A percentile compares a stretch with the other conserved stretches of the same genome.
Evolutionary conservation across 2,797 vertebrate genomes (phyloP).

Genomic region (Melanitta fusca): DNA sequence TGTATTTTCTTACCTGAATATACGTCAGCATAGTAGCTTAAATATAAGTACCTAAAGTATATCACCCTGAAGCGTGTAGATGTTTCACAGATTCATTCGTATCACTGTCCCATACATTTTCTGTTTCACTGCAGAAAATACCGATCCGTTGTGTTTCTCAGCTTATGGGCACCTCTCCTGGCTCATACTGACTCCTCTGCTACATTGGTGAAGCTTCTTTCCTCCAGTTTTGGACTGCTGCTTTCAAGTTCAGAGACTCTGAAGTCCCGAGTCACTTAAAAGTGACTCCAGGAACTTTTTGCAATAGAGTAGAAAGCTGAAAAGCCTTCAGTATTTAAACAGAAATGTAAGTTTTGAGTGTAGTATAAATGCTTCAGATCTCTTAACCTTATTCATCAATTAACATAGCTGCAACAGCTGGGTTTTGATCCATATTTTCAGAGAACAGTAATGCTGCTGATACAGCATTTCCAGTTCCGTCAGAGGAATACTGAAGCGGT

Average conservation of each 20-base stretch:
- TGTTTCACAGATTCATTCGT: not conserved
- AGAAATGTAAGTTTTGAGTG: conserved; percentile 36
- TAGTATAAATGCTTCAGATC: conserved; percentile 32
- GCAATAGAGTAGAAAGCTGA: not conserved
- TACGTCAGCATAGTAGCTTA: not conserved
- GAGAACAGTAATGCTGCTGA: conserved; percentile 64
- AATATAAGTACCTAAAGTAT: not conserved
- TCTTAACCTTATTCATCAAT: conserved; percentile 55
- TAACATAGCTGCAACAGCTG: conserved; percentile 62
- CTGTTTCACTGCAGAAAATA: not conserved
- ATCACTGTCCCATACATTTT: not conserved
- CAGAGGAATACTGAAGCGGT: conserved; percentile 31
- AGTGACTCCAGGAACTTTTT: not conserved
- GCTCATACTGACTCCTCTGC: not conserved
- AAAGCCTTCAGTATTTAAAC: conserved; percentile 58
- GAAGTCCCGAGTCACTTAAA: not conserved
- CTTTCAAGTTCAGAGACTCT: not conserved
- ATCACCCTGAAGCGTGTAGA: not conserved
- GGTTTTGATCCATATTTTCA: conserved; percentile 55
- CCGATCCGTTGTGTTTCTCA: not conserved
- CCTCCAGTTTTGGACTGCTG: not conserved
- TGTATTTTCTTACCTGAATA: not conserved
- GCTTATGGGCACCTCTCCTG: not conserved
- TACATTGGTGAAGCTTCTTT: not conserved
- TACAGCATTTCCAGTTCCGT: conserved; percentile 55